These are phyloP conservation scores for Malurus splendens DNA, from an alignment of 2,797 vertebrate genomes.

Conservation along the genomic window DNA sequence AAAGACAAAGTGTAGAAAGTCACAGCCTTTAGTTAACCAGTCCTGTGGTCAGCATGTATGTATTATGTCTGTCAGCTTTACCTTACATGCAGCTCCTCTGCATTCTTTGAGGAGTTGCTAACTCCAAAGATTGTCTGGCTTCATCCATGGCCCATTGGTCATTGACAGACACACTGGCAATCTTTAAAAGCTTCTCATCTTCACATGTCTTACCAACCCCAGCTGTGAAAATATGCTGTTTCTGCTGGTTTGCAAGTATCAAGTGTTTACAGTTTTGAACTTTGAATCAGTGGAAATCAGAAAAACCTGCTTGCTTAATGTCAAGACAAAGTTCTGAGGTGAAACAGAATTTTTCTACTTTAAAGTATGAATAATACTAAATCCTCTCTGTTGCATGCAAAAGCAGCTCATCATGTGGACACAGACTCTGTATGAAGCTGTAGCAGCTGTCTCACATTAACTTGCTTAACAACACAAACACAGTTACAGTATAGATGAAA, in stretches of 20 bases:
- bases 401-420: background rate
- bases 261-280: background rate
- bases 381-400: background rate
- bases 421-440: background rate
- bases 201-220: background rate
- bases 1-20: background rate
- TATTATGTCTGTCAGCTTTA: background rate
- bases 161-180: background rate
- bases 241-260: background rate
- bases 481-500: background rate
- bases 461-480: background rate
- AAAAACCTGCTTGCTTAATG: background rate
- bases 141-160: background rate
- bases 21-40: background rate
- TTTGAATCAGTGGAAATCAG: background rate
- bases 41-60: background rate
- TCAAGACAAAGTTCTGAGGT: background rate
- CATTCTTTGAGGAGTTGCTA: background rate
- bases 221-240: background rate
- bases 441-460: conserved; percentile 40
- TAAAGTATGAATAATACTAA: background rate
- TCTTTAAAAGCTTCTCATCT: background rate
- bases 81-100: background rate
- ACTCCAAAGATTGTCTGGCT: background rate
- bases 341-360: background rate